Evolutionary conservation across 2,797 vertebrate genomes (phyloP), one percentile per base, ranked within the genome.

Genomic region (Chlorospingus flavigularis): DNA sequence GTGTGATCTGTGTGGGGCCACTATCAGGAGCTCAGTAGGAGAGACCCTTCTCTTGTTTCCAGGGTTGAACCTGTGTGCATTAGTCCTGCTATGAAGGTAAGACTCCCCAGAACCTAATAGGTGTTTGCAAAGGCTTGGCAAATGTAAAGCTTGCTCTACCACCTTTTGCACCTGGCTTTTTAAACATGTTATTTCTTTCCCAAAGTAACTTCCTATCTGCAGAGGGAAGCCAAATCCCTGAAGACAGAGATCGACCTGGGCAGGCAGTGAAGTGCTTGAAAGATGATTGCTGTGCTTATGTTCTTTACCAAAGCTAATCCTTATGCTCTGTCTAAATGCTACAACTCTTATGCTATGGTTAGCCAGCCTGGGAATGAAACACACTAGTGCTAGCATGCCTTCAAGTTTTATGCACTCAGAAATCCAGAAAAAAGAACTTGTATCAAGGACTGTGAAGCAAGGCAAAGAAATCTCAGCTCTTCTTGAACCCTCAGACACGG

Each of bases 291-390:
- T 72, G 58, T 3, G 7, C 47, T 75, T 54, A 26, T 2, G 14
- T 77, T 86, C 51, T 90, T 90, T 67, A 87, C 55, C 47, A 85
- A 87, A 94, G 85, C 67, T 63, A 37, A 88, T 70, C 68, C 48
- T 79, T 50, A 7, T 4, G n/a, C 62, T 86, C 67, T 45, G 11
- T 58, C 51, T 55, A 60, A 77, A 72, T 72, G 66, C 45, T 50
- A 19, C 17, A 8, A 66, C 43, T 57, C 72, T 42, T 63, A 47
- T 10, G 21, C 43, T 86, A 37, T 10, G 30, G 31, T 31, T 71
- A 63, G 50, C 53, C 73, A 74, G 57, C 75, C 60, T 42, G n/a
- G 61, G 53, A 93, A 86, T 55, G 54, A 85, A 80, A 58, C 35
- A 65, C 25, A 5, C 7, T 43, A 42, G 37, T 42, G 47, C 42